Evolutionary conservation across 2,113 vertebrate genomes (phyloP), one percentile per base, ranked within the genome.

Genomic region (Buteo buteo): DNA sequence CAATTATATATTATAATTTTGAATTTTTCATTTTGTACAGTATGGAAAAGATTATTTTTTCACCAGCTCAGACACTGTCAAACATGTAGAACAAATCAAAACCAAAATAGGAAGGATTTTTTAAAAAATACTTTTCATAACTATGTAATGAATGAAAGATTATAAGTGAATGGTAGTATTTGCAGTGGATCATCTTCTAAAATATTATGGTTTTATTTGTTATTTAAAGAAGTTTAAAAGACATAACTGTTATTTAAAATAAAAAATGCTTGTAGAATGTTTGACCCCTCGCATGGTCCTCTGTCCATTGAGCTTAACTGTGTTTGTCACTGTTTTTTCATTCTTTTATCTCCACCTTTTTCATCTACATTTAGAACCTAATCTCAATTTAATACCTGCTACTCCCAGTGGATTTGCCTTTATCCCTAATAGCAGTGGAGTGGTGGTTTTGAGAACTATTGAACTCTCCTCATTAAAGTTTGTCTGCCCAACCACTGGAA

Each of bases 221-320:
- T 55, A 57, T 52, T 67, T 80, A 20, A 24, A 91, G 15, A 22
- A 5, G 15, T 29, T 71, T 58, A 59, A 44, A 72, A 55, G 13
- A 32, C 7, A 25, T 57, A 36, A 12, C 6, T 9, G 13, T 66
- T 70, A 70, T 24, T 78, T 69, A 29, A 66, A 88, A 57, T 57
- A 22, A 71, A 66, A 76, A 52, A 16, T 28, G 1, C 2, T 61
- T 31, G n/a, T 31, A 22, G 40, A 28, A 49, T 64, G 84, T 87
- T 73, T 90, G 10, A 65, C 17, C 22, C 14, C 3, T 76, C 1
- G 1, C 17, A n/a, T 0, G 0, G 28, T 74, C 13, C 6, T 55
- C 16, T 72, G 9, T n/a, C 34, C 26, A 10, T 32, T 85, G 40
- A 52, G 29, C 31, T 42, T 66, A 44, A 55, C 20, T 34, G 3